Evolutionary conservation across 2,888 invertebrate species (phyloP), one percentile per base, ranked within the genome.

Genomic region (Aricia artaxerxes): DNA sequence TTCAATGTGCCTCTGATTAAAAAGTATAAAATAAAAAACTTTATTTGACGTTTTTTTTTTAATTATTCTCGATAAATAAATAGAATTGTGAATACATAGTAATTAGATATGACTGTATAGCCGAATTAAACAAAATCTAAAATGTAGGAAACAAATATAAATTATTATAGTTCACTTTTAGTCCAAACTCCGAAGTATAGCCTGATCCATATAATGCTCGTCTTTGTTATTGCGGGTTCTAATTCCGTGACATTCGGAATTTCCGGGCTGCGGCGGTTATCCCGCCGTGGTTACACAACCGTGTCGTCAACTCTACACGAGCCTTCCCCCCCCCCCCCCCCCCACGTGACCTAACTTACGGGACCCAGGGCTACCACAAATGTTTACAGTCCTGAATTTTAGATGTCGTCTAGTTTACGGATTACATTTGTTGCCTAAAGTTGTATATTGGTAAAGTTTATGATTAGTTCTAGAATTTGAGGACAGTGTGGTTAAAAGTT

Each of bases 381-480:
- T 31, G 31, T 64, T 64, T 31, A 69, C 64, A 11, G 64, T 69
- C 2, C 64, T 69, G 11, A 69, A 69, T 31, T 69, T 69, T 35
- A 31, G 64, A 69, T 69, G 64, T 24, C 24, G 61, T 69, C 64
- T 31, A 69, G 31, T 69, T 69, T 35, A 69, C 4, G 31, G 31
- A 69, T 69, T 69, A 69, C 35, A 69, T 69, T 69, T 69, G 64
- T 69, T 69, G 31, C 64, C 7, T 7, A 24, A 24, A 61, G 24
- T 61, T 61, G n/a, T 61, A 61, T 61, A 61, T 61, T 61, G 61
- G 6, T 35, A 35, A 69, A 69, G 31, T 69, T 69, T 35, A 69
- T 69, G 64, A 69, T 69, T 69, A 69, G 64, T 69, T 69, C 64
- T 69, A 31, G 9, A 35, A 69, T 31, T 61, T 24, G 61, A 69